Conservation (phyloP, 1,140 invertebrate genomes). For the Aphaenogaster rudis region DNA sequence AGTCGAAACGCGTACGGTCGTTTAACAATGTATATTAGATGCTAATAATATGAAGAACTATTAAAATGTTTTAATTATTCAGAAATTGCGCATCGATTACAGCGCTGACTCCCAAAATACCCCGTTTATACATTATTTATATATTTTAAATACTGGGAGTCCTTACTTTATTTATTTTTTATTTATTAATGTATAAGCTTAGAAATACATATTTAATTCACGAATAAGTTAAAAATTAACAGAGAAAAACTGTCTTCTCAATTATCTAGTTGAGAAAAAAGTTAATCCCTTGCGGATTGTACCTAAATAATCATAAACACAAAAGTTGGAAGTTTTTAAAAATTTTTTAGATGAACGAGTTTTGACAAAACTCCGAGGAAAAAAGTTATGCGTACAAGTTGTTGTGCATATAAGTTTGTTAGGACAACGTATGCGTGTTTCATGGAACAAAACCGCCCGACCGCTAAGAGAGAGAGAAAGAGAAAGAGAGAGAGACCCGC, state of each 20-base stretch:
- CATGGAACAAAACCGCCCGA: slow-evolving; percentile 18
- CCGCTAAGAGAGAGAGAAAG: neutral
- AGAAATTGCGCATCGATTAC: too few species aligned
- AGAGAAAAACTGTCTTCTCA: neutral
- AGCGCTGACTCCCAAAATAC: too few species aligned
- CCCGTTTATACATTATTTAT: too few species aligned
- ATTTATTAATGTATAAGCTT: neutral
- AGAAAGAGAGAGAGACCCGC: neutral
- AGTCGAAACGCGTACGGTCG: too few species aligned
- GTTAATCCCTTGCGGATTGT: neutral
- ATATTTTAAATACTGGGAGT: too few species aligned
- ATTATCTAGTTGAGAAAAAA: neutral
- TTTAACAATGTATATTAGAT: too few species aligned
- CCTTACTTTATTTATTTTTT: too few species aligned
- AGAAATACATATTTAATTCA: neutral
- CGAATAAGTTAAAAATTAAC: neutral
- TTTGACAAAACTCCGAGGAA: neutral
- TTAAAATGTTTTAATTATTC: too few species aligned
- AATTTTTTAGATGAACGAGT: slow-evolving; percentile 1
- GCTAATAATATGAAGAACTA: too few species aligned
- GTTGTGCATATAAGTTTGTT: slow-evolving; percentile 20
- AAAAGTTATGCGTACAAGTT: neutral
- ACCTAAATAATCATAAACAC: neutral
- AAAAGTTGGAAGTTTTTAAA: neutral
- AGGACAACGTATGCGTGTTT: slow-evolving; percentile 22